These are phyloP conservation scores for Pao palembangensis DNA, from an alignment of 2,113 vertebrate species.

Conservation along the genomic window DNA sequence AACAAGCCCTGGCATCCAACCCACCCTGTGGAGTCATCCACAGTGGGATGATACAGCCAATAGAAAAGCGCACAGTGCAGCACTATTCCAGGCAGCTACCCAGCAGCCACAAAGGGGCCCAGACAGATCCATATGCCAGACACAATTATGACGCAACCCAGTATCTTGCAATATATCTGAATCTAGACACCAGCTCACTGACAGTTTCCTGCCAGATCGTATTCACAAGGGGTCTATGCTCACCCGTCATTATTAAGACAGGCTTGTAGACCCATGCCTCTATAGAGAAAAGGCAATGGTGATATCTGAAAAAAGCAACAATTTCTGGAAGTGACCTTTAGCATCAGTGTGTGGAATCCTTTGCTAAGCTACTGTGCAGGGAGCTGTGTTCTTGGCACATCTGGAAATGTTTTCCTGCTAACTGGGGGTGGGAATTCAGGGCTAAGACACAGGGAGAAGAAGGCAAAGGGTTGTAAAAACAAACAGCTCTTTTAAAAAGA, in stretches of 20 bases:
- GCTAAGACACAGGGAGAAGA: constrained; percentile 38
- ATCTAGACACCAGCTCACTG: constrained; percentile 64
- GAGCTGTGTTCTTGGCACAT: constrained; percentile 61
- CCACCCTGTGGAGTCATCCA: constrained; percentile 53
- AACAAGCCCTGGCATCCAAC: constrained; percentile 40
- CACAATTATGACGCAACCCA: constrained; percentile 77
- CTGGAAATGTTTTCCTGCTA: constrained; percentile 70
- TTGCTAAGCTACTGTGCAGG: constrained; percentile 53
- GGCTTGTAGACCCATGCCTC: constrained; percentile 12
- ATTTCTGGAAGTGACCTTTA: constrained; percentile 55
- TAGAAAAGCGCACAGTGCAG: constrained; percentile 69
- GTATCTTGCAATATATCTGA: constrained; percentile 60
- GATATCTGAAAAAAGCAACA: constrained; percentile 32
- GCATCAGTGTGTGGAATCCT: constrained; percentile 41
- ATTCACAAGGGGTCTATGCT: background rate
- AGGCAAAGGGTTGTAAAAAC: constrained; percentile 51
- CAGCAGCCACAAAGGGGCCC: constrained; percentile 78
- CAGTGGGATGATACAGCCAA: constrained; percentile 56
- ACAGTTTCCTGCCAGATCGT: constrained; percentile 28
- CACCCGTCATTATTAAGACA: background rate
- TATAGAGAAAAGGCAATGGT: background rate
- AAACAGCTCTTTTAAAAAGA: constrained; percentile 43
- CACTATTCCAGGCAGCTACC: constrained; percentile 79
- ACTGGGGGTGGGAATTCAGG: constrained; percentile 37
- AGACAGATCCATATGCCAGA: constrained; percentile 82